A percentile compares a stretch with the other conserved stretches of the same genome.
phyloP scores from a whole-genome alignment of 2,113 vertebrate genomes.

The Phylloscopus trochilus region DNA sequence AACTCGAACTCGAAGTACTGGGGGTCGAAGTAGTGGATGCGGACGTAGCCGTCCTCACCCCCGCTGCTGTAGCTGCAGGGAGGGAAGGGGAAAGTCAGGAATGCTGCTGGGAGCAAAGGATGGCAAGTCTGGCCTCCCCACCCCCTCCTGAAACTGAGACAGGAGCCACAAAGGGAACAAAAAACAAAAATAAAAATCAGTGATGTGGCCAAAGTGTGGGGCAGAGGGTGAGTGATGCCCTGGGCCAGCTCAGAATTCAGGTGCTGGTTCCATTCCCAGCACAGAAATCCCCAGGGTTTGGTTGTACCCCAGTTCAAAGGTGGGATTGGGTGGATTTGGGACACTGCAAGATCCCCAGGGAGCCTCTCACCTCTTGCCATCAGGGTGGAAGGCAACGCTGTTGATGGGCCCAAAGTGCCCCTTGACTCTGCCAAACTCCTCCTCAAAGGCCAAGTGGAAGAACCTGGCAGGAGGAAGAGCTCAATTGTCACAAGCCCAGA shows the following conservation, averaged over 20 bases:
- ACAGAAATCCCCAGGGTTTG: accelerated
- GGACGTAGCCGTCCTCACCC: conserved; percentile 93
- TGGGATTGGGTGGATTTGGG: background rate
- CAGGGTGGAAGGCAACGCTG: conserved; percentile 95
- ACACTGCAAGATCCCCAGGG: accelerated
- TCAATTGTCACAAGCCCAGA: background rate
- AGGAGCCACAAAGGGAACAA: background rate
- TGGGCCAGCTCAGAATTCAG: background rate
- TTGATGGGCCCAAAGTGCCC: conserved; percentile 98
- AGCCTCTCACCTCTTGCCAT: conserved; percentile 89
- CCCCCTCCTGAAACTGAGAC: background rate
- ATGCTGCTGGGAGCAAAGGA: background rate
- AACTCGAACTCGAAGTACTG: conserved; percentile 98
- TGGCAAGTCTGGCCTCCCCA: background rate
- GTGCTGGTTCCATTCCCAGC: background rate
- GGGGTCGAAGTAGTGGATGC: conserved; percentile 96
- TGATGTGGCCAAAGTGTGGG: accelerated
- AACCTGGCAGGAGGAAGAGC: conserved; percentile 73
- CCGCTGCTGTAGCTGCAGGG: conserved; percentile 92
- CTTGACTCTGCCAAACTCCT: conserved; percentile 97
- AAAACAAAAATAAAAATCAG: too few species aligned
- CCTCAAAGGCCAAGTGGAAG: conserved; percentile 95
- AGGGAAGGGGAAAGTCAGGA: background rate
- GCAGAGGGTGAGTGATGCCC: accelerated
- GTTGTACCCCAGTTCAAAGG: accelerated